Evolutionary conservation across 2,113 vertebrate species (phyloP).

Genomic region (Ameiurus melas): DNA sequence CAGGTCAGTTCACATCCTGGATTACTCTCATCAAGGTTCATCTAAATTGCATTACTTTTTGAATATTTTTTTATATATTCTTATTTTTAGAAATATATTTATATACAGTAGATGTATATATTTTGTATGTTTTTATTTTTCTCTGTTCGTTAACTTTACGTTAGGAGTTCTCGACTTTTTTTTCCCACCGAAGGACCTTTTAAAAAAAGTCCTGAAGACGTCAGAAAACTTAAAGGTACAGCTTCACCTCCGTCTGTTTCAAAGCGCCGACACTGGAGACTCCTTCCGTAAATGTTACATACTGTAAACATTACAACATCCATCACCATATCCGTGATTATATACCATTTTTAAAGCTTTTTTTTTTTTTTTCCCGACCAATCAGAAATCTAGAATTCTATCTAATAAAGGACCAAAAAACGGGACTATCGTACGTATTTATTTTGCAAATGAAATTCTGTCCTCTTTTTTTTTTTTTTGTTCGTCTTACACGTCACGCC

Average conservation of each 20-base stretch:
- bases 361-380: neutral
- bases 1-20: no score
- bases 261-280: neutral
- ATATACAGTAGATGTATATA: neutral
- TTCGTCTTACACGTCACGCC: neutral
- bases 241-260: neutral
- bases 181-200: no score
- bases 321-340: neutral
- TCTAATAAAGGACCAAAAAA: neutral
- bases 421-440: neutral
- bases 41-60: neutral
- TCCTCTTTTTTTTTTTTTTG: neutral
- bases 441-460: neutral
- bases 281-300: neutral
- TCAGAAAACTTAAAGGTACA: neutral
- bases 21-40: no score
- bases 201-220: neutral
- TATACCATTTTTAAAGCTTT: neutral
- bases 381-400: neutral
- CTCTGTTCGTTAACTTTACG: no score
- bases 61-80: no score
- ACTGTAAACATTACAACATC: neutral
- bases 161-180: no score
- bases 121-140: neutral
- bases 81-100: no score